phyloP scores from a whole-genome alignment of 2,113 vertebrate genomes.

The Leptodactylus fuscus region DNA sequence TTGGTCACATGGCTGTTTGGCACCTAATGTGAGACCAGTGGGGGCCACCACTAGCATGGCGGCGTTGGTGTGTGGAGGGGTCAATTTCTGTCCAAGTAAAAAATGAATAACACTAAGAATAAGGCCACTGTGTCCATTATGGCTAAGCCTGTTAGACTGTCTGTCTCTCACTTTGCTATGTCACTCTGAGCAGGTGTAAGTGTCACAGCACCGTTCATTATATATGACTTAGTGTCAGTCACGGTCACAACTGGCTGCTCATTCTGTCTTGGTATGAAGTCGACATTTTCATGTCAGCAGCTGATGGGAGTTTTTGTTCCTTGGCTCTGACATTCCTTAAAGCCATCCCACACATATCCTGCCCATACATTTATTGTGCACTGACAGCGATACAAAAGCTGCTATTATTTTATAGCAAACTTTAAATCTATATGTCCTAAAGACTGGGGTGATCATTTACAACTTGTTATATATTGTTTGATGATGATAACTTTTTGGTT shows the following conservation, averaged over 20 bases:
- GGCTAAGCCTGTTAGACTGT: background rate
- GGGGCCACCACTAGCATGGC: too few relatives aligned
- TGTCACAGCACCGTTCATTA: background rate
- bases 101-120: too few relatives aligned
- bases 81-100: too few relatives aligned
- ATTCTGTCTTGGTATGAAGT: constrained; percentile 43
- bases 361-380: constrained; percentile 28
- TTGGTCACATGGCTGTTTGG: too few relatives aligned
- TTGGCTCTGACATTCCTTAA: constrained; percentile 32
- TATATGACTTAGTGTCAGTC: background rate
- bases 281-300: background rate
- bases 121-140: background rate
- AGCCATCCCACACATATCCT: constrained; percentile 11
- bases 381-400: background rate
- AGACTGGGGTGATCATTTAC: too few relatives aligned
- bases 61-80: too few relatives aligned
- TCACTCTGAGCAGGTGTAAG: background rate
- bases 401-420: constrained; percentile 4
- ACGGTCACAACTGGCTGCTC: background rate
- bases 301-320: constrained; percentile 16
- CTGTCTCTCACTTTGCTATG: background rate
- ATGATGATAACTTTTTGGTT: too few relatives aligned
- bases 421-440: background rate
- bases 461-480: too few relatives aligned
- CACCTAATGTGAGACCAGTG: too few relatives aligned